Evolutionary conservation across 2,113 vertebrate genomes (phyloP), one percentile per base, ranked within the genome.

Genomic region (Anseranas semipalmata): DNA sequence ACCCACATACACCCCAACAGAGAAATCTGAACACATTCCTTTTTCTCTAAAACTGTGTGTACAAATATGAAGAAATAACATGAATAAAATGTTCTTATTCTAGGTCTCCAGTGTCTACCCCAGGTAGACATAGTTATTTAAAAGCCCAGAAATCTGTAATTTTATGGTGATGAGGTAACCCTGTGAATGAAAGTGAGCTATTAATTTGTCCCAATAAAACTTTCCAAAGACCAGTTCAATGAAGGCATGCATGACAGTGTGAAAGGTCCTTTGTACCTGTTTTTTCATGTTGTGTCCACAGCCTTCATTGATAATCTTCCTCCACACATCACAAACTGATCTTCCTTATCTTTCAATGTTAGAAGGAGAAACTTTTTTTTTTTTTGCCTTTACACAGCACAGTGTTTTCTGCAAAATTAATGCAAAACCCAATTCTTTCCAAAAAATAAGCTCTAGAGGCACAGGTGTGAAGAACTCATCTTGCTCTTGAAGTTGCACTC

Each of bases 401-500:
- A 4, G 12, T 58, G 53, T 93, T 92, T 85, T 10, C 77, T 78
- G 41, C 35, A 87, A 95, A 91, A 95, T 95, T 96, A 92, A 95
- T 94, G 84, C 91, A 95, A 94, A 85, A 46, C 50, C 63, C 37
- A 50, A 11, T 87, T 71, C 66, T 73, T 85, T 92, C 74, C 84
- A 92, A 87, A 94, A 87, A 81, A 56, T 65, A 87, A 89, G 66
- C 74, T 97, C 95, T 84, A 96, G 81, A 92, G 71, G 50, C 95
- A 89, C 92, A 96, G 87, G 94, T 96, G 93, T 93, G 81, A 95
- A 96, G 96, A 96, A 75, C 63, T 91, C 81, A 22, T 95, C 95
- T 84, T 87, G 9, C 91, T 95, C 78, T 94, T 91, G 87, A 94
- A 94, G 85, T 80, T 91, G 63, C 32, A 67, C 55, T 95, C 90